Evolutionary conservation across 2,113 vertebrate genomes (phyloP).

Genomic region (Mandrillus leucophaeus): DNA sequence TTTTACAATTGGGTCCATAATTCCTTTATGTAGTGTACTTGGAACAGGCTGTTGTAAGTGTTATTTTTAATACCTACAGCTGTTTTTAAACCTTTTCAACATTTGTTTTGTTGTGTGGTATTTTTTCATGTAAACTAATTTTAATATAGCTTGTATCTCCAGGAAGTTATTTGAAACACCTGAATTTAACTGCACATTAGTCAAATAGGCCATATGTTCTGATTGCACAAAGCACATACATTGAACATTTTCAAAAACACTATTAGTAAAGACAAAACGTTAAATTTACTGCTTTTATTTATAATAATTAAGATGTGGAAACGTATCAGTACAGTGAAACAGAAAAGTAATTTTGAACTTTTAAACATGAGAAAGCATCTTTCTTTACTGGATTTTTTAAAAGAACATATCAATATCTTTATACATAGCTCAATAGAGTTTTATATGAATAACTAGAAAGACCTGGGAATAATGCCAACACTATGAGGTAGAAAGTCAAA

Average conservation of each 20-base stretch:
- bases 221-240: background rate
- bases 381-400: background rate
- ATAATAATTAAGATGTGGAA: background rate
- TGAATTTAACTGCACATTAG: background rate
- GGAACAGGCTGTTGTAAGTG: background rate
- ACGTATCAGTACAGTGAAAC: background rate
- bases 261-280: background rate
- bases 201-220: background rate
- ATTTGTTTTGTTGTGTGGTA: background rate
- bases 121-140: conserved; percentile 41
- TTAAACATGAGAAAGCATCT: background rate
- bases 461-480: background rate
- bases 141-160: background rate
- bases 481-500: background rate
- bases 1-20: background rate
- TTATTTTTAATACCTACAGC: conserved; percentile 41
- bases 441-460: background rate
- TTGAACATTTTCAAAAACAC: background rate
- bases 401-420: background rate
- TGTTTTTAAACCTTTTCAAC: background rate
- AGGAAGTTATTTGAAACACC: conserved; percentile 35
- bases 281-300: background rate
- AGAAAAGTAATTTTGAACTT: background rate
- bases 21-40: conserved; percentile 61
- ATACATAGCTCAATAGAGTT: background rate